Base-by-base conservation (phyloP, 2,113 vertebrate species). In the Planiliza haematocheilus region DNA sequence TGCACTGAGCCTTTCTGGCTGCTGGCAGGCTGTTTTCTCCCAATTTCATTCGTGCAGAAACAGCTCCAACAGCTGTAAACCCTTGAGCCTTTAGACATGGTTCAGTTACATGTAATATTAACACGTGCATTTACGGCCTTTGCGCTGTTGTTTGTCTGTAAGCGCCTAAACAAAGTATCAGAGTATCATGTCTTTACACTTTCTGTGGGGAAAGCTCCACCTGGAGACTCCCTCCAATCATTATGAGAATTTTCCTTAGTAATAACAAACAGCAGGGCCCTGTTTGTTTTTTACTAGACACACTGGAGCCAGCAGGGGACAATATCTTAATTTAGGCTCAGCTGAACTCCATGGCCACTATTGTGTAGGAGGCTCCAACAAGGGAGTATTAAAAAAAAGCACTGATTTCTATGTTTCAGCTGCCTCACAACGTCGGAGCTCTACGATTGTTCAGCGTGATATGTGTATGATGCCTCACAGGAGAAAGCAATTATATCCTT, bases 201-300 rank as follows among this genome's bases (percentile, higher is more conserved):
- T 41, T 55, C 30, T 59, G n/a, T n/a, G n/a, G n/a, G n/a, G n/a
- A n/a, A n/a, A n/a, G n/a, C 14, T 7, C 18, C 41, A 56, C 14
- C 21, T 30, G 16, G 56, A 36, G 10, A 30, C 61, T 30, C 11
- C 7, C n/a, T 59, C 30, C 66, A 38, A 77, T 70, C 59, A 58
- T 61, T 21, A 45, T 58, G 65, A 73, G 53, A 61, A 45, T 70
- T 63, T 30, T 8, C 17, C 67, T 48, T 24, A 51, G 41, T 67
- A 58, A 81, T 68, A 65, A 66, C 49, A 65, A 56, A 81, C 65
- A 70, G 50, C 48, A n/a, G 49, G n/a, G 20, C 42, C 24, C 18
- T 80, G n/a, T 73, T 79, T 77, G 48, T 83, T 82, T 83, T 70
- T 77, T 74, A 74, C 52, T 77, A 70, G 83, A 91, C 77, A 65